Conservation (phyloP, 2,113 vertebrate genomes). For the Podarcis raffonei region DNA sequence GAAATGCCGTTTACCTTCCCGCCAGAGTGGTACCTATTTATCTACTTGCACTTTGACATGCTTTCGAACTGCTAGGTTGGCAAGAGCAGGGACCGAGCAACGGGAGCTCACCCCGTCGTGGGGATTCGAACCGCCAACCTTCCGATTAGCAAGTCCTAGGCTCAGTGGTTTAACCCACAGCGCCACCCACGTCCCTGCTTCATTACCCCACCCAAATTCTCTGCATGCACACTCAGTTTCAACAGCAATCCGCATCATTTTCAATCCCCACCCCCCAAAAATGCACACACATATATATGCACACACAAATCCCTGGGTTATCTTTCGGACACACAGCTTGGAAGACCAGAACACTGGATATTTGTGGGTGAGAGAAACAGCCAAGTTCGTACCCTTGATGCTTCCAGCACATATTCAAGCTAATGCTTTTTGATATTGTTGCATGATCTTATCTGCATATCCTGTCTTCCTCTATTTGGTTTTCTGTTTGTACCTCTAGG, state of each 20-base stretch:
- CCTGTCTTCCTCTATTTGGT: constrained; percentile 4
- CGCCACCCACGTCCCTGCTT: neutral
- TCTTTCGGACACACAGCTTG: neutral
- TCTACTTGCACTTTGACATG: too few species aligned
- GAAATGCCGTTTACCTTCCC: too few species aligned
- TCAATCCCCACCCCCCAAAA: neutral
- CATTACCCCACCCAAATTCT: neutral
- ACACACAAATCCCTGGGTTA: neutral
- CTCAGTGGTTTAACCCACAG: too few species aligned
- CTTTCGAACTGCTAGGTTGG: too few species aligned
- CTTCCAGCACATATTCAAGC: constrained; percentile 61
- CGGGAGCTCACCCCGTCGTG: too few species aligned
- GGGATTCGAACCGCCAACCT: too few species aligned
- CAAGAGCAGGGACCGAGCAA: too few species aligned
- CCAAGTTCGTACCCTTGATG: constrained; percentile 43
- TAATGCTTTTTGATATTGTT: constrained; percentile 42
- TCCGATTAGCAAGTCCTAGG: too few species aligned
- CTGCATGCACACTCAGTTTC: neutral
- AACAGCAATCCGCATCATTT: too few species aligned
- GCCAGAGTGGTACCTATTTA: too few species aligned
- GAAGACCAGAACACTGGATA: neutral
- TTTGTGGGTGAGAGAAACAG: neutral
- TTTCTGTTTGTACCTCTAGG: constrained; percentile 47
- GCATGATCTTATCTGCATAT: constrained; percentile 45
- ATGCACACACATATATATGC: neutral